These are phyloP conservation scores for Aythya baeri DNA, from an alignment of 2,113 vertebrate genomes.

Conservation along the genomic window DNA sequence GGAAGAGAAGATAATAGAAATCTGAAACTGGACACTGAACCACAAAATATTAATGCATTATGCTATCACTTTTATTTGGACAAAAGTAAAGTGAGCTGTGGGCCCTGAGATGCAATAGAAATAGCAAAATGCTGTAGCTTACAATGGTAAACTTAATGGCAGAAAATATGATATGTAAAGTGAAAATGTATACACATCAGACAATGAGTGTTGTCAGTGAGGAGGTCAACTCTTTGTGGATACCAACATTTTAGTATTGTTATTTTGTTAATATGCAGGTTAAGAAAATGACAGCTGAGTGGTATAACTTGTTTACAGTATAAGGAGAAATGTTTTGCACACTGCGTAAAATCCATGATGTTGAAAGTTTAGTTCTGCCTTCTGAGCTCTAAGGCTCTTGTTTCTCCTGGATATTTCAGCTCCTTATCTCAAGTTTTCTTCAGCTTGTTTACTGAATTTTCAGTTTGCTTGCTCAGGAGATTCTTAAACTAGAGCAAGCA, in stretches of 20 bases:
- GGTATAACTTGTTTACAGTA: not conserved
- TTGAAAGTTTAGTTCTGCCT: slow-evolving; percentile 40
- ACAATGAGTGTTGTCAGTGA: not conserved
- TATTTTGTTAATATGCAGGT: not conserved
- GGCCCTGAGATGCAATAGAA: not conserved
- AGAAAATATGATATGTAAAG: not conserved
- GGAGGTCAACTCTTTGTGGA: not conserved
- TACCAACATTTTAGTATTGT: not conserved
- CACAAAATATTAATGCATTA: not conserved
- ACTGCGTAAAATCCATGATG: not conserved
- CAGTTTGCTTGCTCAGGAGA: slow-evolving; percentile 66
- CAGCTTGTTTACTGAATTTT: slow-evolving; percentile 61
- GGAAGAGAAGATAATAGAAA: not conserved
- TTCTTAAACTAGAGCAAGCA: slow-evolving; percentile 53
- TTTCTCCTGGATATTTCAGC: slow-evolving; percentile 53
- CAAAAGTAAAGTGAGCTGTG: not conserved
- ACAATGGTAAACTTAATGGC: not conserved
- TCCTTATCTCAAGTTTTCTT: slow-evolving; percentile 55
- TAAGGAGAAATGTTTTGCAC: not conserved
- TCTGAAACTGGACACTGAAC: not conserved
- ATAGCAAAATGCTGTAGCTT: not conserved
- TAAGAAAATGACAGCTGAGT: slow-evolving; percentile 1
- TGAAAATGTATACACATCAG: not conserved
- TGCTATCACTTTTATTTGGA: not conserved
- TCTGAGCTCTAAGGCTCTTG: not conserved